Percentiles rank a stretch among this genome's conserved stretches.
phyloP scores from a whole-genome alignment of 2,797 vertebrate species.

The Pantherophis vulpinus region DNA sequence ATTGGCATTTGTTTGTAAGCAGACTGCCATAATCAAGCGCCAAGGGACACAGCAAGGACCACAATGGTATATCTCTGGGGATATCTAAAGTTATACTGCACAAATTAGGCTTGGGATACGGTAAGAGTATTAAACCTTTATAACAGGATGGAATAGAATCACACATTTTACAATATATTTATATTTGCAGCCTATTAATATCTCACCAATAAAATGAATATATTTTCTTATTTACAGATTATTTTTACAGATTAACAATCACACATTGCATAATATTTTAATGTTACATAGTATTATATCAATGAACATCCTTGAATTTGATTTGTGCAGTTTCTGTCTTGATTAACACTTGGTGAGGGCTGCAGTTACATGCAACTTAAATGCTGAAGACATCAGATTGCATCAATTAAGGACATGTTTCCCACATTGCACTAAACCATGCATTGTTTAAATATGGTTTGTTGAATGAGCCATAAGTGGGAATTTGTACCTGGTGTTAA shows the following conservation, averaged over 20 bases:
- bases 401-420: not conserved
- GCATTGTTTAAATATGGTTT: not conserved
- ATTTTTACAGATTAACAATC: not conserved
- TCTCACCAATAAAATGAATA: not conserved
- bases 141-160: not conserved
- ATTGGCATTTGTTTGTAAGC: rapidly evolving
- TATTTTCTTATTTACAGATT: rapidly evolving
- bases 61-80: not conserved
- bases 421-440: not conserved
- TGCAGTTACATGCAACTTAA: not conserved
- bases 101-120: not conserved
- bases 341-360: not conserved
- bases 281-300: not conserved
- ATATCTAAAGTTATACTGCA: not conserved
- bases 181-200: rapidly evolving
- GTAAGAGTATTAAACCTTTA: not conserved
- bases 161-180: rapidly evolving
- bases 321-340: not conserved
- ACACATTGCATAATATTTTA: not conserved
- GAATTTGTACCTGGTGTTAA: not conserved
- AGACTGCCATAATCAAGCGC: rapidly evolving
- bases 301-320: not conserved
- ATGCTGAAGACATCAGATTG: not conserved
- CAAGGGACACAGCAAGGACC: rapidly evolving
- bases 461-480: not conserved